Evolutionary conservation across 2,888 invertebrate species (phyloP), one percentile per base, ranked within the genome.

Genomic region (Lasius platythorax): DNA sequence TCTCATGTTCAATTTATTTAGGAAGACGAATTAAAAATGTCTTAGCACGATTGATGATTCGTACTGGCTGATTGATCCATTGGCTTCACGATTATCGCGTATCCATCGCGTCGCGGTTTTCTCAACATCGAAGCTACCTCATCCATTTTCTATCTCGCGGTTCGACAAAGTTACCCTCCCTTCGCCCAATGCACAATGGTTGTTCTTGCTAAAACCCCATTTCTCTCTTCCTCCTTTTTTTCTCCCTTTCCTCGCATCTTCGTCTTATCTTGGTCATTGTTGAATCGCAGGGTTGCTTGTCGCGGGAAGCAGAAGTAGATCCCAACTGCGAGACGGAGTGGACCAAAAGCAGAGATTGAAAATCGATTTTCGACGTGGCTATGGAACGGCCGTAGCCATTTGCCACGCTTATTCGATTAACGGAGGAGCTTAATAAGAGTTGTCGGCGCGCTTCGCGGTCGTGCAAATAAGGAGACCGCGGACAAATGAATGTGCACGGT

Each of bases 231-330:
- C 46, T 11, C 12, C 9, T 30, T 23, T 46, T 50, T 15, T 6
- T 40, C 5, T 64, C 28, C 8, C 6, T 61, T 43, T 64, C n/a
- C 8, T 33, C 33, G 50, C 37, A 37, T 64, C 82, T 61, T 64
- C 43, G 43, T 50, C 76, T 76, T 76, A 81, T 81, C 79, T n/a
- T 81, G 75, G 75, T 75, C 79, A 75, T 74, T 81, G 79, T 81
- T 74, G 61, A 81, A 74, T 81, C 61, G 61, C 61, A 61, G 46
- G 46, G 33, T 61, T 74, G 75, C 79, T 81, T 75, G 79, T 81
- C 58, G 46, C 79, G 46, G 46, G 46, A 74, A 37, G 37, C 61
- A 75, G 75, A 74, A 74, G 79, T 81, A 33, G 46, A 74, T 81
- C 46, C 46, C 30, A 40, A 70, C 30, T 53, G 23, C 6, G 72